Evolutionary conservation across 2,113 vertebrate genomes (phyloP).

Genomic region (Origma solitaria): DNA sequence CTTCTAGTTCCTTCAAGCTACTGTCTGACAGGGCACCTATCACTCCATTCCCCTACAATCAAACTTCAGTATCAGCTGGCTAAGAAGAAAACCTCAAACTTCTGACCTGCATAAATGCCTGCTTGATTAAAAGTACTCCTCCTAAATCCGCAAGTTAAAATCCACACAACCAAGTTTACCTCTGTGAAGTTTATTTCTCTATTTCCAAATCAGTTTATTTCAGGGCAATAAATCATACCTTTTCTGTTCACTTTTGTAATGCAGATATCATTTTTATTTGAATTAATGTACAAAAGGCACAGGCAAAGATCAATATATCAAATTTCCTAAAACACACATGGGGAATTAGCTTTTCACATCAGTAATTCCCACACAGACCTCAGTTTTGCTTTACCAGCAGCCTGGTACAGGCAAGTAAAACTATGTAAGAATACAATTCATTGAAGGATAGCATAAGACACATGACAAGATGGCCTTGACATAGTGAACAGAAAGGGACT

Average conservation of each 20-base stretch:
- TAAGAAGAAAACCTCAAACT: not conserved
- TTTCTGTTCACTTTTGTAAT: not conserved
- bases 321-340: not conserved
- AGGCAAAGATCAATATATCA: not conserved
- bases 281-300: not conserved
- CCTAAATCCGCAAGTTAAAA: not conserved
- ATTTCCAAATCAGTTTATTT: not conserved
- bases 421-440: not conserved
- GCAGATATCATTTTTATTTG: not conserved
- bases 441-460: not conserved
- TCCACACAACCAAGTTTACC: not conserved
- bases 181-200: not conserved
- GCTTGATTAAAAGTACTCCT: not conserved
- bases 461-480: not conserved
- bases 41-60: not conserved
- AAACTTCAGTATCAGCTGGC: not conserved
- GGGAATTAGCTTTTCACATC: not conserved
- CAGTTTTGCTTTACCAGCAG: not conserved
- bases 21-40: not conserved
- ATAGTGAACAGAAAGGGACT: not conserved
- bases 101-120: not conserved
- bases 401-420: not conserved
- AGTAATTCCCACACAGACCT: not conserved
- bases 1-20: not conserved
- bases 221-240: not conserved